These are phyloP conservation scores for Desoria tigrina DNA, from an alignment of 2,888 invertebrate genomes.

Conservation along the genomic window DNA sequence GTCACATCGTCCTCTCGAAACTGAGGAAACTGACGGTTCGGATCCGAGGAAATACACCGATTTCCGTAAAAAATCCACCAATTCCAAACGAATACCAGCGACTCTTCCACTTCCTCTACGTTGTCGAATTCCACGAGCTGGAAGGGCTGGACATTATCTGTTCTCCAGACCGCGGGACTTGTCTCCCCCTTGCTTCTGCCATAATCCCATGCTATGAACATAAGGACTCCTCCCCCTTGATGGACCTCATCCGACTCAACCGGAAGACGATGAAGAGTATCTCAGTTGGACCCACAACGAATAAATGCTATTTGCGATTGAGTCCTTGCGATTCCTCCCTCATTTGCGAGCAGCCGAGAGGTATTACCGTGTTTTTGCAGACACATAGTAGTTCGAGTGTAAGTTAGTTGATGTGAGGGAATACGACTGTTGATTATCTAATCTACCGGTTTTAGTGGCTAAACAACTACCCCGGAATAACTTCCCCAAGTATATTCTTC, in stretches of 20 bases:
- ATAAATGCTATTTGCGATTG: background rate
- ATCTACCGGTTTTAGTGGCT: no score
- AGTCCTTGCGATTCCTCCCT: no score
- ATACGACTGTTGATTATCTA: no score
- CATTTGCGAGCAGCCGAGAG: no score
- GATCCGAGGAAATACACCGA: background rate
- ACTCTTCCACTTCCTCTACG: constrained; percentile 3
- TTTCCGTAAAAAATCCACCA: background rate
- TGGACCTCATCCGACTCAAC: constrained; percentile 6
- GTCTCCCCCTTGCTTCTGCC: background rate
- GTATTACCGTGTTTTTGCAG: no score
- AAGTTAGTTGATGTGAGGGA: no score
- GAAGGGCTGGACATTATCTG: background rate
- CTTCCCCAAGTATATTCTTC: no score
- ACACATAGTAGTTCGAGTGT: no score
- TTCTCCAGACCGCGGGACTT: background rate
- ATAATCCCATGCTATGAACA: constrained; percentile 7
- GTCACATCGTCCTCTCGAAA: background rate
- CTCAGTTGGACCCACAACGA: background rate
- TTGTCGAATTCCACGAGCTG: background rate
- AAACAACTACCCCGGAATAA: no score
- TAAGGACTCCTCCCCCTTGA: constrained; percentile 10
- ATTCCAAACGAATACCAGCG: background rate
- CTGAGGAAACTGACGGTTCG: constrained; percentile 10
- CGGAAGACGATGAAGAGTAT: constrained; percentile 4